phyloP scores from a whole-genome alignment of 2,888 invertebrate genomes.

The Drosophila neotestacea region DNA sequence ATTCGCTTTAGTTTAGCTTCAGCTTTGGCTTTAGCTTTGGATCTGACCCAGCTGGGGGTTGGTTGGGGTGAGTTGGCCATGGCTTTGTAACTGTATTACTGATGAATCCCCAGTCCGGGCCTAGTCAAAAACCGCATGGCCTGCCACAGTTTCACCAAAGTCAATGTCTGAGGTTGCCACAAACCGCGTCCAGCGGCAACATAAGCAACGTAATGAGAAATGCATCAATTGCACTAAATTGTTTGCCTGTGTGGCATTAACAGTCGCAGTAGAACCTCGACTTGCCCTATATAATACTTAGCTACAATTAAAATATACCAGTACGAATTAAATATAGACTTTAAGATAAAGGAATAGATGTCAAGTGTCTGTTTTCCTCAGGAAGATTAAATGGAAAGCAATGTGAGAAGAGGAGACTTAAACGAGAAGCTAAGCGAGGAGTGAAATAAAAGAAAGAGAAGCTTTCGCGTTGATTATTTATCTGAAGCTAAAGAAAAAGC shows the following conservation, averaged over 20 bases:
- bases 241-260: slow-evolving; percentile 36
- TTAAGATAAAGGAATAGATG: neutral
- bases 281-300: slow-evolving; percentile 34
- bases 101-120: slow-evolving; percentile 50
- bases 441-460: neutral
- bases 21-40: neutral
- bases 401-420: neutral
- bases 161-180: slow-evolving; percentile 73
- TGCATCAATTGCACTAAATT: slow-evolving; percentile 63
- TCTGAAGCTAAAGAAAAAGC: neutral
- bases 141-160: slow-evolving; percentile 71
- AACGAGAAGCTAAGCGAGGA: neutral
- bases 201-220: slow-evolving; percentile 60
- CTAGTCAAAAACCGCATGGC: slow-evolving; percentile 22
- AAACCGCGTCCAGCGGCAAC: slow-evolving; percentile 50
- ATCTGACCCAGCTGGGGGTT: slow-evolving; percentile 21
- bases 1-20: slow-evolving; percentile 41
- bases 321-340: slow-evolving; percentile 16
- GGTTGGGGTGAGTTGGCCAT: slow-evolving; percentile 29
- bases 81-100: slow-evolving; percentile 62
- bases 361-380: neutral
- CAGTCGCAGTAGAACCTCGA: slow-evolving; percentile 13
- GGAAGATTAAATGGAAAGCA: neutral
- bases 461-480: neutral
- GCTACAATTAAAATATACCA: slow-evolving; percentile 21